These are phyloP conservation scores for Brachypodius melanocephalos DNA, from an alignment of 2,113 vertebrate species.

Conservation along the genomic window DNA sequence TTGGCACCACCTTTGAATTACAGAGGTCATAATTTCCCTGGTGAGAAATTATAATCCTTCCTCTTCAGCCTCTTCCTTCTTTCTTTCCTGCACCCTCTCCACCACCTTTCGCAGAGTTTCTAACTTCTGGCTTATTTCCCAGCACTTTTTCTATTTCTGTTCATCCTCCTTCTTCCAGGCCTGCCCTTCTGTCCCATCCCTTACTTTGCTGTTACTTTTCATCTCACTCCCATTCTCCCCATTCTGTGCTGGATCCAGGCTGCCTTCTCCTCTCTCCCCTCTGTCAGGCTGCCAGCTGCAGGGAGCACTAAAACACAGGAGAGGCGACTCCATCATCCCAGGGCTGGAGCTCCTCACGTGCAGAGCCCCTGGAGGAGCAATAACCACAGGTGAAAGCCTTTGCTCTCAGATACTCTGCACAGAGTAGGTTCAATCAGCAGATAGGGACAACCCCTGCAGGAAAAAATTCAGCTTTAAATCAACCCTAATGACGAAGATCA, in stretches of 20 bases:
- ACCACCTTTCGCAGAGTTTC: background rate
- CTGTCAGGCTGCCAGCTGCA: background rate
- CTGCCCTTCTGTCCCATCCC: background rate
- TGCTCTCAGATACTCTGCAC: background rate
- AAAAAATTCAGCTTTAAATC: background rate
- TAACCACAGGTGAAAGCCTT: background rate
- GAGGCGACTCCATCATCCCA: background rate
- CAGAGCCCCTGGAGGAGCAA: background rate
- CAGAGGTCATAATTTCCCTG: background rate
- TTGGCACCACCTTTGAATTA: background rate
- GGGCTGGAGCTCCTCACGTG: rapidly evolving
- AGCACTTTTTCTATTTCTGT: background rate
- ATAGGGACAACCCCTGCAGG: background rate
- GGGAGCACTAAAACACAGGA: background rate
- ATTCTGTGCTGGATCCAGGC: background rate
- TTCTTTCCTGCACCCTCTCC: background rate
- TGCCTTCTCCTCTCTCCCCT: background rate
- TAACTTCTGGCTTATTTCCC: background rate
- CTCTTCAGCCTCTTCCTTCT: background rate
- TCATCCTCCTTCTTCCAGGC: background rate
- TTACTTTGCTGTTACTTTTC: background rate
- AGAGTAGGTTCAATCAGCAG: background rate
- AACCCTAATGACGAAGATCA: background rate
- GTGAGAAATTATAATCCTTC: background rate
- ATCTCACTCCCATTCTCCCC: background rate